A percentile compares a stretch with the other conserved stretches of the same genome.
These are phyloP conservation scores for Ataeniobius toweri DNA, from an alignment of 2,797 vertebrate genomes.

Conservation along the genomic window DNA sequence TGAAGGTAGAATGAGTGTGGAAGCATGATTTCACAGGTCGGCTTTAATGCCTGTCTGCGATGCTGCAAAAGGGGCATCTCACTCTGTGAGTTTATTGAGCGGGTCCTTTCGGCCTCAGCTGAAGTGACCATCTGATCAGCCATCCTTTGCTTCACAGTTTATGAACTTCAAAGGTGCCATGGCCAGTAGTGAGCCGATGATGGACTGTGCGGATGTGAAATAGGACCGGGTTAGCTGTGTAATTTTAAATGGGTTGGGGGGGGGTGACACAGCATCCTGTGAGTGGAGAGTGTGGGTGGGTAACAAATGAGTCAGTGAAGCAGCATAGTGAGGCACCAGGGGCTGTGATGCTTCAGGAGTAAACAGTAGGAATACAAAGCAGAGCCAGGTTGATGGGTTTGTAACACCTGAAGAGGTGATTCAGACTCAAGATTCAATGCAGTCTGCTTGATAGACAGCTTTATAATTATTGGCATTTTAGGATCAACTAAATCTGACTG, in stretches of 20 bases:
- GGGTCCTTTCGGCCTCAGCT: constrained; percentile 59
- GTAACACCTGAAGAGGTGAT: neutral
- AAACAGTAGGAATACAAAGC: constrained; percentile 11
- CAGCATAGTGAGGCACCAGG: constrained; percentile 20
- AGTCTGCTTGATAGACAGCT: neutral
- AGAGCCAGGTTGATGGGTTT: neutral
- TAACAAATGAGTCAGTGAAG: constrained; percentile 57
- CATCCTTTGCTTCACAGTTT: constrained; percentile 70
- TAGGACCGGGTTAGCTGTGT: constrained; percentile 51
- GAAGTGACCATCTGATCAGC: constrained; percentile 70
- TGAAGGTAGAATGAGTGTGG: constrained; percentile 41
- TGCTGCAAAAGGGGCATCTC: constrained; percentile 50
- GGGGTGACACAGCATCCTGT: constrained; percentile 49
- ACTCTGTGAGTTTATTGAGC: constrained; percentile 62
- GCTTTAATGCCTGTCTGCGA: constrained; percentile 40
- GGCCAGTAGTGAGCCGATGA: constrained; percentile 50
- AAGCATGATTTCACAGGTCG: constrained; percentile 42
- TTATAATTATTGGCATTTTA: neutral
- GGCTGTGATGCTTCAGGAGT: constrained; percentile 29
- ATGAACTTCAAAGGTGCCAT: constrained; percentile 60
- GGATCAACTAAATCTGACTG: too few species aligned
- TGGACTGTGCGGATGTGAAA: constrained; percentile 51
- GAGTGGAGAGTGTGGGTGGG: constrained; percentile 30
- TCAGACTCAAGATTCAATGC: neutral
- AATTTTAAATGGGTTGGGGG: constrained; percentile 58